Evolutionary conservation across 2,113 vertebrate genomes (phyloP), one percentile per base, ranked within the genome.

Genomic region (Actinemys pallida): DNA sequence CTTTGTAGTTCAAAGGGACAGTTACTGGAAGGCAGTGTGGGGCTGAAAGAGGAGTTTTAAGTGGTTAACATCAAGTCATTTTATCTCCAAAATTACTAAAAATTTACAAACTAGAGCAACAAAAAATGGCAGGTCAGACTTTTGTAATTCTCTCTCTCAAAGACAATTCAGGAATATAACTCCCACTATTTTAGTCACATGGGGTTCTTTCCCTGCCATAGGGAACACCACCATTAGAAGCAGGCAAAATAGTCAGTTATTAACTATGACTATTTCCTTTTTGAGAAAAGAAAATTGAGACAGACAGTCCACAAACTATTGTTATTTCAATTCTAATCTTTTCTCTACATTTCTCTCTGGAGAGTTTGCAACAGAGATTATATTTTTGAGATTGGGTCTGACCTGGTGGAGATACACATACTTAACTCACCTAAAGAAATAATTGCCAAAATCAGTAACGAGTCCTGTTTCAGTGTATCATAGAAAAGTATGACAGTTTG

Each of bases 41-140:
- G 90, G 75, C 14, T 93, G 81, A 92, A 56, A 78, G 0, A 52
- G 78, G 90, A 90, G 91, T 91, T 94, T 95, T 14, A 91, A 95
- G 89, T 91, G 53, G 45, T 81, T 17, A 80, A 50, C 27, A 49
- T 17, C 45, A 50, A 84, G 81, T 12, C 84, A 84, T 88, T 96
- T 94, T 92, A 92, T 94, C 94, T 90, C 88, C 56, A 25, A 90
- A 82, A 87, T 94, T 93, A 88, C 92, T 80, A 88, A 94, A 96
- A 92, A 90, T 59, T 92, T 94, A 92, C 90, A 92, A 95, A 96
- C 96, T 96, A 97, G 96, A 91, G 7, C 95, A 95, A 83, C 8
- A 29, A 24, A 24, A 57, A 57, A 65, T 65, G 29, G 31, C 29
- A 65, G 35, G 10, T 31, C 62, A 65, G 35, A 65, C 35, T 31